Base-by-base conservation (phyloP, 1,140 invertebrate genomes). In the Zaprionus camerounensis region DNA sequence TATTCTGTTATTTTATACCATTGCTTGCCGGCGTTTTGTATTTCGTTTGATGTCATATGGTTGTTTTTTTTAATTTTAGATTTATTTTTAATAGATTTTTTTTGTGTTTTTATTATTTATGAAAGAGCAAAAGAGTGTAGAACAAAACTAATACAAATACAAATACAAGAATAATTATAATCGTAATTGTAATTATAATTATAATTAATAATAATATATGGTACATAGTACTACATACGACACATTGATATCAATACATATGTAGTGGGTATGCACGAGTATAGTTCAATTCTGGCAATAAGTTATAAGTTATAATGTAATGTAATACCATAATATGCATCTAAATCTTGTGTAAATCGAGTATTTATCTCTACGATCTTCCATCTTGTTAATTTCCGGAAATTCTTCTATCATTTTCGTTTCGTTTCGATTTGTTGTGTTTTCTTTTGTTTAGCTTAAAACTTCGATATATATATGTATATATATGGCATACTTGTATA, bases 101-200 rank as follows among this genome's bases (percentile, higher is more conserved):
- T 56, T 71, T 74, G 34, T 34, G 38, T 51, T 63, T 75, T 73
- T 49, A 11, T 64, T 75, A 78, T 91, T 85, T 83, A 91, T 91
- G 85, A 87, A 87, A 91, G 90, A 91, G 91, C 85, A 91, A 92
- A 92, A 91, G 90, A 91, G 82, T 81, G 85, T 92, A 64, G 82
- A 92, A 92, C 85, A 87, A 90, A 91, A 92, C 85, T 91, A 92
- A 91, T 80, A 91, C 82, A 82, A 91, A 92, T 90, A 91, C 88
- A 91, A 90, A 87, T 91, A 76, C 83, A 83, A 91, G 86, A 86
- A 90, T 88, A 85, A 86, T 65, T 55, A 46, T 64, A 69, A 51
- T 51, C 20, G 46, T 68, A 68, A 68, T 76, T 82, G 76, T 82
- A 65, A 65, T 77, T 85, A 75, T 76, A 73, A 77, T 75, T 83